Conservation (phyloP, 1,140 invertebrate species). For the Trissolcus basalis region DNA sequence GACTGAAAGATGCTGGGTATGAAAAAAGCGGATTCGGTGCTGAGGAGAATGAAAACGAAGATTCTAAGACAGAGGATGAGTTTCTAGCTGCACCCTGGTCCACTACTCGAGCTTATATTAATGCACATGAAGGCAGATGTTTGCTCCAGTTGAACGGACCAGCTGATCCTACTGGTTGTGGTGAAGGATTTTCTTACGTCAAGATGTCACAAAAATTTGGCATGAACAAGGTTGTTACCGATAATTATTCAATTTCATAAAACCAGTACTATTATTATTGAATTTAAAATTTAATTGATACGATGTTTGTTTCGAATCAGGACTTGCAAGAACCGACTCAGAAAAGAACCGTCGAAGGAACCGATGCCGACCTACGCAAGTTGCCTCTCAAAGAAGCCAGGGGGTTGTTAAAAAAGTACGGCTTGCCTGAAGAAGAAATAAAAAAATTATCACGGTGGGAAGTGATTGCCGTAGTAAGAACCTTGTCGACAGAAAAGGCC, state of each 20-base stretch:
- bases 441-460: conserved; percentile 99
- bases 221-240: conserved; percentile 71
- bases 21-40: conserved; percentile 6
- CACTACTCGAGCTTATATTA: conserved; percentile 95
- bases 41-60: conserved; percentile 21
- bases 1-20: conserved; percentile 85
- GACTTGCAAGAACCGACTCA: conserved; percentile 93
- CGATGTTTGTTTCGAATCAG: conserved; percentile 64
- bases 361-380: conserved; percentile 97
- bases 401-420: conserved; percentile 94
- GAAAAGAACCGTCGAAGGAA: conserved; percentile 98
- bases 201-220: conserved; percentile 97
- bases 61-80: conserved; percentile 97
- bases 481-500: conserved; percentile 98
- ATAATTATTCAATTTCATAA: background rate
- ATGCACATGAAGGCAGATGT: conserved; percentile 99
- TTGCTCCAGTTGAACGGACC: conserved; percentile 95
- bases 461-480: conserved; percentile 98
- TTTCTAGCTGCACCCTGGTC: conserved; percentile 95
- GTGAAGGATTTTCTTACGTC: conserved; percentile 98
- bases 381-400: conserved; percentile 98
- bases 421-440: conserved; percentile 98
- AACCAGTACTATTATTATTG: background rate
- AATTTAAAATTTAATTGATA: background rate
- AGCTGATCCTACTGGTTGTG: conserved; percentile 96